These are phyloP conservation scores for Takifugu ocellatus DNA, from an alignment of 2,797 vertebrate genomes.

Conservation along the genomic window DNA sequence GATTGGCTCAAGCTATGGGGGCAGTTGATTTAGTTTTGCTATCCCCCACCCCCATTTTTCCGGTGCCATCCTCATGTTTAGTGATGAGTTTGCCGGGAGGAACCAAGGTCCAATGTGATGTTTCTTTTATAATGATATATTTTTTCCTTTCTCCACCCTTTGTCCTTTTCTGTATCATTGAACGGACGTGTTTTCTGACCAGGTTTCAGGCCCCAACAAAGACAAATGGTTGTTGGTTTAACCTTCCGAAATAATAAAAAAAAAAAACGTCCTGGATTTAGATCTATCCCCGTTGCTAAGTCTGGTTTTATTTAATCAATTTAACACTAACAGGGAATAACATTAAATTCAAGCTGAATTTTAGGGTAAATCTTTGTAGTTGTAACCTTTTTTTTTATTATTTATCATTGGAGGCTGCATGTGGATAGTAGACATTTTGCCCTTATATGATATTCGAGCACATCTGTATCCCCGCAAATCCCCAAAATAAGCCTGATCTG, in stretches of 20 bases:
- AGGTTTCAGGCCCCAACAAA: not conserved
- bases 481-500: conserved; percentile 27
- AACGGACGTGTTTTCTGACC: conserved; percentile 4
- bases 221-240: not conserved
- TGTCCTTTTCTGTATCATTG: conserved; percentile 22
- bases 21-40: conserved; percentile 38
- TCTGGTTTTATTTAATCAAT: too few relatives aligned
- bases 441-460: conserved; percentile 26
- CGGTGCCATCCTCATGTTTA: conserved; percentile 60
- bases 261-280: too few relatives aligned
- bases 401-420: conserved; percentile 13
- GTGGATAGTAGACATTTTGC: too few relatives aligned
- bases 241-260: too few relatives aligned
- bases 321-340: too few relatives aligned
- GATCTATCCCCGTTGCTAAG: too few relatives aligned
- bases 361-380: conserved; percentile 1
- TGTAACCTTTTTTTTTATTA: conserved; percentile 25
- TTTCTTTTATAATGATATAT: conserved; percentile 41
- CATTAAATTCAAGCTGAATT: too few relatives aligned
- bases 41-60: conserved; percentile 17
- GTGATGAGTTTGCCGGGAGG: conserved; percentile 57
- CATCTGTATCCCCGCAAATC: conserved; percentile 13
- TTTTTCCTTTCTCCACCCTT: conserved; percentile 7
- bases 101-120: conserved; percentile 39
- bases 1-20: conserved; percentile 57